Evolutionary conservation across 2,113 vertebrate species (phyloP).

Genomic region (Lichenostomus cassidix): DNA sequence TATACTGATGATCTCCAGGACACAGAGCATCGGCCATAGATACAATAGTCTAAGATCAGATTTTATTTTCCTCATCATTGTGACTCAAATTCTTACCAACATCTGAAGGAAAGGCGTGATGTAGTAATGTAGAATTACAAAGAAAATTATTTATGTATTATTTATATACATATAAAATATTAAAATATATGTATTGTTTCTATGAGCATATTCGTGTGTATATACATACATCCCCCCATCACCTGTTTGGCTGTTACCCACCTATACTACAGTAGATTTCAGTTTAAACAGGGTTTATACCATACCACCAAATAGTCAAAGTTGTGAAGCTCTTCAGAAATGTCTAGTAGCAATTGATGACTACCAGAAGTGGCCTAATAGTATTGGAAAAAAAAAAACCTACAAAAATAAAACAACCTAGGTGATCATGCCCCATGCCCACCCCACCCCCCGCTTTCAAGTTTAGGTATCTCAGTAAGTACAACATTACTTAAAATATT

Average conservation of each 20-base stretch:
- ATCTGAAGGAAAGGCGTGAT: neutral
- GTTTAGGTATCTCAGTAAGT: neutral
- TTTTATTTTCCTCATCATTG: neutral
- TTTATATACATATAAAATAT: neutral
- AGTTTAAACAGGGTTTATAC: neutral
- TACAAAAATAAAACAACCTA: neutral
- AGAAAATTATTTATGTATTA: neutral
- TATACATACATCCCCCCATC: rapidly evolving
- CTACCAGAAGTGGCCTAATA: neutral
- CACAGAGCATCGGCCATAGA: neutral
- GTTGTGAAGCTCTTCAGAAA: neutral
- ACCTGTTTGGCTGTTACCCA: neutral
- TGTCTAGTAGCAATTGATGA: neutral
- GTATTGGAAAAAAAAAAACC: neutral
- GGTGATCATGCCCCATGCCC: rapidly evolving
- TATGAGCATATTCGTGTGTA: rapidly evolving
- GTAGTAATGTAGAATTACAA: neutral
- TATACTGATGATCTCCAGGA: neutral
- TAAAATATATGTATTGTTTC: neutral
- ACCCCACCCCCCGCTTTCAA: rapidly evolving
- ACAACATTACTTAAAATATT: neutral
- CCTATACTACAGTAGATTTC: rapidly evolving
- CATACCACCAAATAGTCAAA: neutral
- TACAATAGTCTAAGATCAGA: rapidly evolving
- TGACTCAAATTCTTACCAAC: neutral